These are phyloP conservation scores for Herminia tarsipennalis DNA, from an alignment of 2,888 invertebrate genomes.

Conservation along the genomic window DNA sequence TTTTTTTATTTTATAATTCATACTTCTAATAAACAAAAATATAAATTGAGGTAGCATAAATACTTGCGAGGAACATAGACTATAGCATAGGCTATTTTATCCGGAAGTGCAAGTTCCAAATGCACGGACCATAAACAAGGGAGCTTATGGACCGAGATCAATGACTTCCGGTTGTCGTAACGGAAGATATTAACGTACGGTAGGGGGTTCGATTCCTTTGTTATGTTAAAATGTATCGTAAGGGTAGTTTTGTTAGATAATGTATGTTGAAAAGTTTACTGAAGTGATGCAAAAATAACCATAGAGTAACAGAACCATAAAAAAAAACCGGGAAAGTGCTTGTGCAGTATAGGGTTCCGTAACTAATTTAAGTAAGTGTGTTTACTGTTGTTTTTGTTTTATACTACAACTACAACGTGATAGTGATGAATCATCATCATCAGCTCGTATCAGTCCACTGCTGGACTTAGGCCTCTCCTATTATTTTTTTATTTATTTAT, in stretches of 20 bases:
- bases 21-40: too few relatives aligned
- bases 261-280: constrained; percentile 6
- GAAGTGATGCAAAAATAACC: background rate
- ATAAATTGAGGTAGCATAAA: background rate
- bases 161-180: constrained; percentile 51
- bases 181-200: constrained; percentile 31
- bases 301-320: background rate
- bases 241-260: constrained; percentile 17
- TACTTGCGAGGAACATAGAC: too few relatives aligned
- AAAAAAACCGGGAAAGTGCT: too few relatives aligned
- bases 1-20: too few relatives aligned
- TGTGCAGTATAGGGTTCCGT: too few relatives aligned
- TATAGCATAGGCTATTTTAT: background rate
- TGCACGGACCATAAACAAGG: constrained; percentile 35
- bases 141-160: constrained; percentile 53
- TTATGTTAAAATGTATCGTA: constrained; percentile 29
- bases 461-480: too few relatives aligned
- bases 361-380: too few relatives aligned
- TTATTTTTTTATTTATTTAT: too few relatives aligned
- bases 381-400: too few relatives aligned
- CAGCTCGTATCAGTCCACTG: too few relatives aligned
- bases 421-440: too few relatives aligned
- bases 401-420: too few relatives aligned
- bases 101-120: constrained; percentile 36
- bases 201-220: constrained; percentile 31